Base-by-base conservation (phyloP, 2,888 invertebrate genomes). In the Oscheius myriophilus region DNA sequence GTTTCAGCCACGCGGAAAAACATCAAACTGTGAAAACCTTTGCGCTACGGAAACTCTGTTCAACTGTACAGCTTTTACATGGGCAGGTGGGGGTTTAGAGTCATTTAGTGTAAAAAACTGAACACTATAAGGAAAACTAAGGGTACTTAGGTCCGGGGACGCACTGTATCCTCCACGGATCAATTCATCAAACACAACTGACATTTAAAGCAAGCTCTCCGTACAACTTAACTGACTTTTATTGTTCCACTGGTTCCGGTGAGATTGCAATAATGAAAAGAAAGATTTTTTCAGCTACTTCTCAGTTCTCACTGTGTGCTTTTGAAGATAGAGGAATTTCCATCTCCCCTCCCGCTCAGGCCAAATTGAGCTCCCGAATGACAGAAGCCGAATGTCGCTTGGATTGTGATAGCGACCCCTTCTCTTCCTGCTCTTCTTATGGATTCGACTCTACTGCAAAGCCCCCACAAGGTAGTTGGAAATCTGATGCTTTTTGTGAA, bases 161-260 rank as follows among this genome's bases (percentile, higher is more conserved):
- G 23, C 49, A 61, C 25, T 61, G 61, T n/a, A 61, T 46, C 18
- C 49, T 61, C 9, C 61, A 61, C n/a, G 61, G 61, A 7, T 14
- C 16, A 14, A 25, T 61, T 3, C 16, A 33, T 1, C 46, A 14
- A n/a, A 25, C 21, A 33, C 49, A 26, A 4, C 12, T 61, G 26
- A 46, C 14, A 7, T 49, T 25, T 11, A 49, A 26, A 26, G 11
- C 16, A 21, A 26, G 46, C 11, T 61, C 61, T 3, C 11, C 16
- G 6, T 61, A 61, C 39, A 61, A 61, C 25, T 25, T 61, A n/a
- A 49, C 46, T 11, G 61, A 61, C 25, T 26, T 25, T 25, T 1
- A 59, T 9, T 61, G 61, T 26, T 16, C 23, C 2, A 25, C 1
- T 4, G 33, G 49, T 7, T 42, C 43, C n/a, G 57, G 57, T 54